Evolutionary conservation across 2,113 vertebrate genomes (phyloP).

Genomic region (Sardina pilchardus): DNA sequence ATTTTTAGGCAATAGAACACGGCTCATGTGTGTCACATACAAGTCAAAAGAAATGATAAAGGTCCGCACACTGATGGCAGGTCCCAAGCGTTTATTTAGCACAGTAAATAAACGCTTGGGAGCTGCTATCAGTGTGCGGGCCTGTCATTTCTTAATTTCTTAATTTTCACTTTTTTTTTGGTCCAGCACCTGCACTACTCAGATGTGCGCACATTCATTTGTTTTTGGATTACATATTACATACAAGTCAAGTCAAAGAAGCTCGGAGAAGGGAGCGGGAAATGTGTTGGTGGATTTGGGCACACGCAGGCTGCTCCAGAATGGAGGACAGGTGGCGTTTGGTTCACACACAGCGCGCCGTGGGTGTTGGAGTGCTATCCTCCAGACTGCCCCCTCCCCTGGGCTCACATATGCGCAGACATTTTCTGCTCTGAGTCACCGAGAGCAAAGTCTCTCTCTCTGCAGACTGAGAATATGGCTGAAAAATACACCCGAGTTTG

Average conservation of each 20-base stretch:
- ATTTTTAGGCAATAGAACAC: background rate
- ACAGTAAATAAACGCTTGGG: no score
- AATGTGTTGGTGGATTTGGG: conserved; percentile 1
- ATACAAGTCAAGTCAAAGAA: background rate
- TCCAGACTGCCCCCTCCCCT: conserved; percentile 48
- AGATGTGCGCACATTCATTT: no score
- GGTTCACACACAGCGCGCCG: conserved; percentile 67
- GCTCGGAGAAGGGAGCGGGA: background rate
- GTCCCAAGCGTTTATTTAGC: no score
- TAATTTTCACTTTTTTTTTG: no score
- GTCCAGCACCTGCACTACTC: no score
- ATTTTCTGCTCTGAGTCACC: conserved; percentile 54
- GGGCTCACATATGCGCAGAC: conserved; percentile 25
- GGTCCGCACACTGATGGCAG: no score
- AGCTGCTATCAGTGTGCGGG: no score
- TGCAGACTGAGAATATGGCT: background rate
- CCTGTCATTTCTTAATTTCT: no score
- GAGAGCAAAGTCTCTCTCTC: background rate
- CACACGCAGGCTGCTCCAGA: conserved; percentile 59
- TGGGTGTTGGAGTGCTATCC: conserved; percentile 64
- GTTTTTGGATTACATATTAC: no score
- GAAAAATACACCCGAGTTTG: background rate
- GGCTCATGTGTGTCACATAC: background rate
- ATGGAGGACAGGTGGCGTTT: conserved; percentile 71
- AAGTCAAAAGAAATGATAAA: no score